Evolutionary conservation across 2,888 invertebrate species (phyloP).

Genomic region (Aspidapion aeneum): DNA sequence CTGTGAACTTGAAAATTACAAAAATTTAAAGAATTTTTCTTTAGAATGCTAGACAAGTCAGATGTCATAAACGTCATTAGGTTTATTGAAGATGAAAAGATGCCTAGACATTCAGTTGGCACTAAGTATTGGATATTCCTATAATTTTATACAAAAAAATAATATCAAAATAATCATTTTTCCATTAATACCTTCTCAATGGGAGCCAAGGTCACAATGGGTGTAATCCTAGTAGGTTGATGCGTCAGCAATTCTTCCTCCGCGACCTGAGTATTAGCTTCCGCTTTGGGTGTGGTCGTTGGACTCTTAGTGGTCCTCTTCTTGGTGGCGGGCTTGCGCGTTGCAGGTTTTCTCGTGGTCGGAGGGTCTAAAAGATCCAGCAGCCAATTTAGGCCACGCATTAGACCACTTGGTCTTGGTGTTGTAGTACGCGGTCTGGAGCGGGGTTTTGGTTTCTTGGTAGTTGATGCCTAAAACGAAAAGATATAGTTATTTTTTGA

Average conservation of each 20-base stretch:
- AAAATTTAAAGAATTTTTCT: too few relatives aligned
- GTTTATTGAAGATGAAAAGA: too few relatives aligned
- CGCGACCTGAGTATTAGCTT: conserved; percentile 27
- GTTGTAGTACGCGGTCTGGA: conserved; percentile 44
- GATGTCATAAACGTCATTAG: too few relatives aligned
- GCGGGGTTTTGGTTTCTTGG: conserved; percentile 29
- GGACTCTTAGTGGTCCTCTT: conserved; percentile 18
- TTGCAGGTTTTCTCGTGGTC: conserved; percentile 28
- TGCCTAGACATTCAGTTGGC: too few relatives aligned
- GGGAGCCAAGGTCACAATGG: conserved; percentile 39
- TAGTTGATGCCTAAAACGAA: conserved; percentile 24
- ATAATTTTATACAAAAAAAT: too few relatives aligned
- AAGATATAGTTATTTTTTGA: too few relatives aligned
- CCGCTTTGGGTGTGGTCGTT: conserved; percentile 27
- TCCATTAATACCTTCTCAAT: too few relatives aligned
- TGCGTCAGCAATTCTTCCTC: conserved; percentile 38
- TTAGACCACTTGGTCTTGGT: conserved; percentile 44
- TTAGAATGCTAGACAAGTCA: too few relatives aligned
- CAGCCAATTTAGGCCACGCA: conserved; percentile 46
- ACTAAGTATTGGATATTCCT: too few relatives aligned
- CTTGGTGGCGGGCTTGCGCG: conserved; percentile 23
- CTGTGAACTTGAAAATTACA: too few relatives aligned
- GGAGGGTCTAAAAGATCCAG: conserved; percentile 41
- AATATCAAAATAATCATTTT: too few relatives aligned
- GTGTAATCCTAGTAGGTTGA: conserved; percentile 42